phyloP scores from a whole-genome alignment of 2,888 invertebrate genomes.

The Phragmatobia fuliginosa region DNA sequence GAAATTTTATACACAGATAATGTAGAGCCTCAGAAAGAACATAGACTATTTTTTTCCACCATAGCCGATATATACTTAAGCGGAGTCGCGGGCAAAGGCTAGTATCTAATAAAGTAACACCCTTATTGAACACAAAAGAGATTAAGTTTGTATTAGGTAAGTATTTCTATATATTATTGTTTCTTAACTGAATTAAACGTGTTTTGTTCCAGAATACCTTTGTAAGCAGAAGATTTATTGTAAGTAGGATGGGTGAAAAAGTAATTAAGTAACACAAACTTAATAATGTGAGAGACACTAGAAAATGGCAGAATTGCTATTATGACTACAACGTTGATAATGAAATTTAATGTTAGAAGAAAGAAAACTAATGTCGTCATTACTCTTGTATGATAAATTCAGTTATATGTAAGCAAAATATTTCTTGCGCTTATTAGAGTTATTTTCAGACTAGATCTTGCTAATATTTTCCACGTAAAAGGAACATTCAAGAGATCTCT shows the following conservation, averaged over 20 bases:
- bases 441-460: neutral
- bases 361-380: neutral
- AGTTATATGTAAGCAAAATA: neutral
- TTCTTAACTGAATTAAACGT: neutral
- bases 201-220: neutral
- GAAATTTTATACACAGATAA: too few relatives aligned
- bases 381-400: neutral
- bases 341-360: neutral
- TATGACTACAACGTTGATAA: neutral
- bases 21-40: too few relatives aligned
- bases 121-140: neutral
- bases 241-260: neutral
- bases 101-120: neutral
- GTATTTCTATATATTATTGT: neutral
- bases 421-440: neutral
- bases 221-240: neutral
- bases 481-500: neutral
- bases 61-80: too few relatives aligned
- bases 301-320: neutral
- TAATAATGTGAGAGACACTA: neutral
- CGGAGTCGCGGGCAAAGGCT: too few relatives aligned
- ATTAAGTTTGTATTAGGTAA: neutral
- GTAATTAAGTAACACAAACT: neutral
- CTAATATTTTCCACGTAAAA: neutral
- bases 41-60: too few relatives aligned